These are phyloP conservation scores for Xanthia togata DNA, from an alignment of 2,888 invertebrate species.

Conservation along the genomic window DNA sequence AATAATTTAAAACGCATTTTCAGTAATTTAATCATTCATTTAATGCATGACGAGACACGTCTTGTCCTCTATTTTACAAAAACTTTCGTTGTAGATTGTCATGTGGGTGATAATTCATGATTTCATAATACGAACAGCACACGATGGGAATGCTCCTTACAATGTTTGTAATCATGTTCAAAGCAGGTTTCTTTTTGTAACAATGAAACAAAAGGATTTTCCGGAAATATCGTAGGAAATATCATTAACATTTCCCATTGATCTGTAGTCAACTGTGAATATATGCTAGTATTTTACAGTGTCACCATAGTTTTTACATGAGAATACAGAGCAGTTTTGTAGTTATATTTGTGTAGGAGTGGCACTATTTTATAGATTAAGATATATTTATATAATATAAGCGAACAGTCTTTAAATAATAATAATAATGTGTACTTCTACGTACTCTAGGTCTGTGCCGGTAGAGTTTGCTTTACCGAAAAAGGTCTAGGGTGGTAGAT, in stretches of 20 bases:
- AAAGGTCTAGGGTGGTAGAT: no score
- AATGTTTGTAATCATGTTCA: neutral
- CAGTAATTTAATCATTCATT: neutral
- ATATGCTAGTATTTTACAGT: neutral
- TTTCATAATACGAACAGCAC: slow-evolving; percentile 1
- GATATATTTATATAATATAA: neutral
- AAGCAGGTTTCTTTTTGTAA: neutral
- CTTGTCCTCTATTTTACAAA: neutral
- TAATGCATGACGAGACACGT: neutral
- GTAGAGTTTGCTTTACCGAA: no score
- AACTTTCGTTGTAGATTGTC: slow-evolving; percentile 12
- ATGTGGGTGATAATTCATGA: slow-evolving; percentile 10
- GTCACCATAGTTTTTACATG: neutral
- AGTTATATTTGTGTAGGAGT: neutral
- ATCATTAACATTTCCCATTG: neutral
- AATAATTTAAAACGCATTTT: neutral
- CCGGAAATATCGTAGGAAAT: neutral
- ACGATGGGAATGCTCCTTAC: neutral
- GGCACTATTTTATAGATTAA: neutral
- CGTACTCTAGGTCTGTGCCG: no score
- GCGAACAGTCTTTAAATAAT: neutral
- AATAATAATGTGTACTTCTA: no score
- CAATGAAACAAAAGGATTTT: neutral
- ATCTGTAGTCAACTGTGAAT: neutral
- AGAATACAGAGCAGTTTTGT: neutral